A percentile compares a stretch with the other conserved stretches of the same genome.
phyloP scores from a whole-genome alignment of 2,113 vertebrate species.

The Engraulis encrasicolus region DNA sequence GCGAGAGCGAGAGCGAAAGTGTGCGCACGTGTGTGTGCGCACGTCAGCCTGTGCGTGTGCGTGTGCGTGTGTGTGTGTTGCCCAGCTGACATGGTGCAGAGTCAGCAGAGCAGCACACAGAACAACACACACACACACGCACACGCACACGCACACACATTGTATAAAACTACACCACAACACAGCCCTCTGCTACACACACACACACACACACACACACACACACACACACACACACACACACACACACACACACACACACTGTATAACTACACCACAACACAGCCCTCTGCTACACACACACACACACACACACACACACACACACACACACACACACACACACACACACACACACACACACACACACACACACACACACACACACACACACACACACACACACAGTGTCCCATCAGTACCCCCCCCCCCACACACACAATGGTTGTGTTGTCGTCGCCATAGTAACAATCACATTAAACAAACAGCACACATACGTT shows the following conservation, averaged over 20 bases:
- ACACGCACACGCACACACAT: too few species aligned
- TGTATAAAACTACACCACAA: too few species aligned
- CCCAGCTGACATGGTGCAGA: not conserved
- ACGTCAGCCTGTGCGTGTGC: too few species aligned
- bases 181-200: too few species aligned
- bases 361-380: not conserved
- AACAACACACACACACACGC: constrained; percentile 28
- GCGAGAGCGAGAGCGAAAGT: too few species aligned
- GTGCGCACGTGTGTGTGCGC: too few species aligned
- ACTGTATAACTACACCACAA: not conserved
- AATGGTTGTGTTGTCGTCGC: too few species aligned
- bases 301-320: constrained; percentile 33
- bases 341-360: not conserved
- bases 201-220: not conserved
- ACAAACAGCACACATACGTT: constrained; percentile 28
- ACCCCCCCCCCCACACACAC: too few species aligned
- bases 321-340: constrained; percentile 11
- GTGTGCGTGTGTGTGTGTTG: too few species aligned
- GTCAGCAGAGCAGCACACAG: constrained; percentile 25
- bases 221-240: not conserved
- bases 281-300: too few species aligned
- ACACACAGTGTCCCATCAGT: too few species aligned
- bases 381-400: not conserved
- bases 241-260: not conserved
- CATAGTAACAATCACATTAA: constrained; percentile 39